A percentile compares a stretch with the other conserved stretches of the same genome.
phyloP scores from a whole-genome alignment of 2,113 vertebrate species.

The Nothoprocta pentlandii region DNA sequence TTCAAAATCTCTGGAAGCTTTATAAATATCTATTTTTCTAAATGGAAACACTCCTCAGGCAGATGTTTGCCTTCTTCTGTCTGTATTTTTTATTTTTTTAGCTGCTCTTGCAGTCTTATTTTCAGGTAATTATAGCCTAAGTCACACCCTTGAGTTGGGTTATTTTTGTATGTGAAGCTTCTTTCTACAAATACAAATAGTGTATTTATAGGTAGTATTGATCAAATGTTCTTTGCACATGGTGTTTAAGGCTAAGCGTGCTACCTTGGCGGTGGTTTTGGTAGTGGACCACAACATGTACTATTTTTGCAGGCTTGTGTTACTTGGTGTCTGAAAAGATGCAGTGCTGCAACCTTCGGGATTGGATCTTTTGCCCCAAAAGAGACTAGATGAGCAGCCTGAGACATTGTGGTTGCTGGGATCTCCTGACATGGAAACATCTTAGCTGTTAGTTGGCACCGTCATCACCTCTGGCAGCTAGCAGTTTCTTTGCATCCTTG shows the following conservation, averaged over 20 bases:
- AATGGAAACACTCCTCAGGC: constrained; percentile 39
- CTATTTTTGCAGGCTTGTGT: constrained; percentile 57
- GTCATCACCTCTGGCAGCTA: background rate
- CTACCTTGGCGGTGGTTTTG: constrained; percentile 68
- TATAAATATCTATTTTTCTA: constrained; percentile 67
- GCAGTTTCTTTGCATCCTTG: background rate
- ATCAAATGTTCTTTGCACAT: constrained; percentile 69
- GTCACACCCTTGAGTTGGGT: constrained; percentile 65
- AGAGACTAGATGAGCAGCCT: background rate
- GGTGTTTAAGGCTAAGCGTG: constrained; percentile 72
- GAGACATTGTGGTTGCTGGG: background rate
- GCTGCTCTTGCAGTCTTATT: constrained; percentile 59
- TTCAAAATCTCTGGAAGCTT: constrained; percentile 33
- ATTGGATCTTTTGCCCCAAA: constrained; percentile 1
- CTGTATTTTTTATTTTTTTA: constrained; percentile 31
- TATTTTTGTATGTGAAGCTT: constrained; percentile 72
- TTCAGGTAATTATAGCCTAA: constrained; percentile 73
- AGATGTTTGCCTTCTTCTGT: constrained; percentile 55
- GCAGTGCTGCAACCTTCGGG: background rate
- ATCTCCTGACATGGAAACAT: constrained; percentile 13
- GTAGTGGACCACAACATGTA: constrained; percentile 30
- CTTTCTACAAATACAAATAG: constrained; percentile 61
- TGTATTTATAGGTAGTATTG: constrained; percentile 77
- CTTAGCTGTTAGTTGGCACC: constrained; percentile 41
- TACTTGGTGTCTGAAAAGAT: constrained; percentile 5